Base-by-base conservation (phyloP, 2,113 vertebrate species). In the Eclectus roratus region DNA sequence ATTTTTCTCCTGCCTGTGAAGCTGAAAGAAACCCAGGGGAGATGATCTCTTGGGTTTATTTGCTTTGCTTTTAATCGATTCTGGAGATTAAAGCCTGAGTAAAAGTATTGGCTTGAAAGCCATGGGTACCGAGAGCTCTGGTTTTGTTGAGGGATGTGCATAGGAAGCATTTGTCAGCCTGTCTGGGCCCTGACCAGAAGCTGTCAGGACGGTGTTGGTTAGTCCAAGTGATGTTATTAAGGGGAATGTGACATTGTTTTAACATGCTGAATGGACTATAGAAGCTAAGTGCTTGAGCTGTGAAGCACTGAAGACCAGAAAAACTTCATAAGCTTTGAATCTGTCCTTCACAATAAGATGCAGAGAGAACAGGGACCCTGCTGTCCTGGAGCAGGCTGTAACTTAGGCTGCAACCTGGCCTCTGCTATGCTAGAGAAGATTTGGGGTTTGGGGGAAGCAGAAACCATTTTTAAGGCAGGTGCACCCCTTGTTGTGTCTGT, bases 21-120 rank as follows among this genome's bases (percentile, higher is more conserved):
- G 77, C 92, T 93, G 80, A 80, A 95, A 94, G 88, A 72, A 95
- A 74, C 72, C 65, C 76, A 37, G 27, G 80, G 65, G 85, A 81
- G 44, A 81, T n/a, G 65, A 76, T 96, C 94, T 87, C 88, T 87
- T 65, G 83, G 88, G 93, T 66, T 93, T 91, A 85, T 92, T 93
- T 95, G 65, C 83, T 94, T 79, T 93, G 93, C 89, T 96, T 95
- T 97, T 95, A 96, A 97, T 96, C 96, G 94, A 96, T 97, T 95
- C 95, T 95, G 44, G 65, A 96, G 96, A 96, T 97, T 93, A 97
- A 96, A 97, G 96, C 83, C 58, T 16, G 63, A 91, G 63, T 58
- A 78, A 73, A 96, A 93, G 83, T 70, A 94, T 56, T 20, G 37
- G 56, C 46, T 91, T 95, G 91, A 96, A 95, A 95, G 88, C 49